These are phyloP conservation scores for Anastatus disparis DNA, from an alignment of 1,140 invertebrate species.

Conservation along the genomic window DNA sequence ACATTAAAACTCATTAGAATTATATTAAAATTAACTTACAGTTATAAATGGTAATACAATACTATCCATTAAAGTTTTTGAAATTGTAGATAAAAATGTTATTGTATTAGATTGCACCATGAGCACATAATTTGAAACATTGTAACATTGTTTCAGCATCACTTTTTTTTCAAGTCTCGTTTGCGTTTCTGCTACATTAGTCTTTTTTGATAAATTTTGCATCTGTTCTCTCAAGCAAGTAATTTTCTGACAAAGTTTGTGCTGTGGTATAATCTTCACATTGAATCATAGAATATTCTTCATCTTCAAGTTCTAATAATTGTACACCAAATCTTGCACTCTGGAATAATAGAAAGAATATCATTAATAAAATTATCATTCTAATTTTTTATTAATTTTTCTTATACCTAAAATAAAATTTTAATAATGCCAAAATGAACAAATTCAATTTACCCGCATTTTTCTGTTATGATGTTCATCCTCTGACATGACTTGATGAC, in stretches of 20 bases:
- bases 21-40: slow-evolving; percentile 45
- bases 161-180: slow-evolving; percentile 53
- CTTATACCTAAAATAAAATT: background rate
- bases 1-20: too few relatives aligned
- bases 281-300: slow-evolving; percentile 68
- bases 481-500: slow-evolving; percentile 54
- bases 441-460: slow-evolving; percentile 51
- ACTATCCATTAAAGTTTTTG: slow-evolving; percentile 59
- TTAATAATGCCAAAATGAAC: background rate
- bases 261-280: slow-evolving; percentile 69
- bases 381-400: too few relatives aligned
- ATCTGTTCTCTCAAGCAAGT: slow-evolving; percentile 46
- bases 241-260: slow-evolving; percentile 60
- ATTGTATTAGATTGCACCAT: slow-evolving; percentile 57
- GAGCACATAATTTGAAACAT: slow-evolving; percentile 61
- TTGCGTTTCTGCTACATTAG: slow-evolving; percentile 31
- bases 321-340: slow-evolving; percentile 69
- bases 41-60: slow-evolving; percentile 52
- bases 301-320: slow-evolving; percentile 68
- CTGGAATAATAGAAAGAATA: slow-evolving; percentile 60
- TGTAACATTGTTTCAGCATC: slow-evolving; percentile 61
- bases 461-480: slow-evolving; percentile 51
- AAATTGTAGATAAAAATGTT: slow-evolving; percentile 54
- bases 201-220: slow-evolving; percentile 38
- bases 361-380: background rate